These are phyloP conservation scores for Tapera naevia DNA, from an alignment of 2,797 vertebrate genomes.

Conservation along the genomic window DNA sequence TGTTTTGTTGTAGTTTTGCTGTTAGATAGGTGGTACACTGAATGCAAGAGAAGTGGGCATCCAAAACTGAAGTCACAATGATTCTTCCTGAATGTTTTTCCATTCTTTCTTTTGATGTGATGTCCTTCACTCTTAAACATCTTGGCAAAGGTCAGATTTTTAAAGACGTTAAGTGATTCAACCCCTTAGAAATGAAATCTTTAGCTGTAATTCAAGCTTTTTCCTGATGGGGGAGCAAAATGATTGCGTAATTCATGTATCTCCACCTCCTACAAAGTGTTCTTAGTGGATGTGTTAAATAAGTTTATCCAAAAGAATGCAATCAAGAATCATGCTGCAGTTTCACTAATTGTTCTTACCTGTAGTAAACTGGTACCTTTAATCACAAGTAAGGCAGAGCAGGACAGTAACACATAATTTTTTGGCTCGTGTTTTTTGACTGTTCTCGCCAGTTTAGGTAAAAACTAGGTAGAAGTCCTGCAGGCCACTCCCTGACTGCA, in stretches of 20 bases:
- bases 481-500: not conserved
- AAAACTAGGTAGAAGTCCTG: not conserved
- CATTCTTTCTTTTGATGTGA: not conserved
- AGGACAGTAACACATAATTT: not conserved
- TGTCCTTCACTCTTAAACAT: not conserved
- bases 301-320: not conserved
- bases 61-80: not conserved
- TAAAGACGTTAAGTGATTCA: not conserved
- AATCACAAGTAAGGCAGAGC: not conserved
- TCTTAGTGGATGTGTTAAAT: not conserved
- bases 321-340: not conserved
- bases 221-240: not conserved
- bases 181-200: not conserved
- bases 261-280: not conserved
- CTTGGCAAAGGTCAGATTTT: not conserved
- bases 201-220: not conserved
- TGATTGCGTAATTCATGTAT: not conserved
- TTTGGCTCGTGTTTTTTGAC: not conserved
- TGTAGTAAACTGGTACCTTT: not conserved
- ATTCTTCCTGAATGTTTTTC: not conserved
- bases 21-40: not conserved
- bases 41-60: not conserved
- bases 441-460: not conserved
- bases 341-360: not conserved
- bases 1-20: not conserved